A percentile compares a stretch with the other conserved stretches of the same genome.
phyloP scores from a whole-genome alignment of 2,888 invertebrate genomes.

The Eutolmus rufibarbis region DNA sequence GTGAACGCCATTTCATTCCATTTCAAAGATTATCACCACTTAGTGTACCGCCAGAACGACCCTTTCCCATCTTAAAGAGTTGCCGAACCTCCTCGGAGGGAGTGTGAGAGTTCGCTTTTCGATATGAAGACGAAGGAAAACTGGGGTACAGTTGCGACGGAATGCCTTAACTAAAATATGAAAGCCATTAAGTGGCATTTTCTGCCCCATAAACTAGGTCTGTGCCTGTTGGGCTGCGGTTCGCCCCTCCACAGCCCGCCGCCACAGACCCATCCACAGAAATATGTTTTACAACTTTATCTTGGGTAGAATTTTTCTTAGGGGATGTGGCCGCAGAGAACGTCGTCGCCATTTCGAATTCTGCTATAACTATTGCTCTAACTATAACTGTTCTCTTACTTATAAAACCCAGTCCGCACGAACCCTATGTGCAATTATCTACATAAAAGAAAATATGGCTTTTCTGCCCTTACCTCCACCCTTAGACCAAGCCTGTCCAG shows the following conservation, averaged over 20 bases:
- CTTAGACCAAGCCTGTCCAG: background rate
- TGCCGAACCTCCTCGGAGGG: background rate
- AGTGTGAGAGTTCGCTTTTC: background rate
- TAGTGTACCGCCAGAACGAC: background rate
- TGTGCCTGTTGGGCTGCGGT: background rate
- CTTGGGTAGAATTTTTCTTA: background rate
- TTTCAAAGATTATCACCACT: background rate
- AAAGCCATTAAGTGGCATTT: slow-evolving; percentile 35
- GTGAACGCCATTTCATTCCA: background rate
- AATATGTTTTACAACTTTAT: slow-evolving; percentile 33
- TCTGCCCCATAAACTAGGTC: slow-evolving; percentile 31
- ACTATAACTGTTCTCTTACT: background rate
- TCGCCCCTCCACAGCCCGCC: background rate
- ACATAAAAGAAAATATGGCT: slow-evolving; percentile 5
- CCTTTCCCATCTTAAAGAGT: background rate
- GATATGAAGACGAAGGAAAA: background rate
- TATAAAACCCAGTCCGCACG: background rate
- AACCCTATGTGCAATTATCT: slow-evolving; percentile 22
- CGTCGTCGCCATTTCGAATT: background rate
- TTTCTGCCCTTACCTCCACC: background rate
- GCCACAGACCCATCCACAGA: background rate
- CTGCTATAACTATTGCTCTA: background rate
- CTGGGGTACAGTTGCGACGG: background rate
- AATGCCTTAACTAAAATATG: slow-evolving; percentile 36
- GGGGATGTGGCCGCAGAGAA: background rate